A percentile compares a stretch with the other conserved stretches of the same genome.
phyloP scores from a whole-genome alignment of 1,140 invertebrate genomes.

The Tribolium madens region DNA sequence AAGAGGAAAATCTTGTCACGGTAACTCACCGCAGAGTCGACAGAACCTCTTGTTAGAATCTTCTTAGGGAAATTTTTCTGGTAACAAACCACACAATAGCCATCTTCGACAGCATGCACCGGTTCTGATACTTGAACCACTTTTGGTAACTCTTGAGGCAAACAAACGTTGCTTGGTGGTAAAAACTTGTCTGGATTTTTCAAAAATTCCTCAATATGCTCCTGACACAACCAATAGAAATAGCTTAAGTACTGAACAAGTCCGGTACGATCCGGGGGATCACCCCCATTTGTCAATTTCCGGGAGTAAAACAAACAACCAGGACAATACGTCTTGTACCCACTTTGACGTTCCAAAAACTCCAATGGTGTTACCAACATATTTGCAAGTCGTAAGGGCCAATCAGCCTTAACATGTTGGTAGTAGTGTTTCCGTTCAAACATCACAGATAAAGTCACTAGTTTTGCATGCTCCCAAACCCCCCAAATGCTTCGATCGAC shows the following conservation, averaged over 20 bases:
- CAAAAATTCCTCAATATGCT: slow-evolving; percentile 67
- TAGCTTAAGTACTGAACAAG: slow-evolving; percentile 68
- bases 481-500: slow-evolving; percentile 67
- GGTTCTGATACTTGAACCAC: slow-evolving; percentile 64
- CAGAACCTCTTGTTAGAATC: slow-evolving; percentile 65
- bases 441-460: slow-evolving; percentile 59
- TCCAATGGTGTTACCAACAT: slow-evolving; percentile 67
- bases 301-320: slow-evolving; percentile 67
- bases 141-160: slow-evolving; percentile 68
- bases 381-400: slow-evolving; percentile 59
- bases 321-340: slow-evolving; percentile 69
- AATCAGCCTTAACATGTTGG: slow-evolving; percentile 54
- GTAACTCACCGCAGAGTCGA: slow-evolving; percentile 65
- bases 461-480: slow-evolving; percentile 65
- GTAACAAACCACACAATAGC: slow-evolving; percentile 72
- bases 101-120: slow-evolving; percentile 65
- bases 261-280: slow-evolving; percentile 67
- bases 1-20: slow-evolving; percentile 69
- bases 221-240: slow-evolving; percentile 71
- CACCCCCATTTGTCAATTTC: slow-evolving; percentile 63
- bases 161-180: slow-evolving; percentile 54
- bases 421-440: slow-evolving; percentile 60
- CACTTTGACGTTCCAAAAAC: slow-evolving; percentile 67
- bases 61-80: slow-evolving; percentile 64
- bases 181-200: slow-evolving; percentile 65